Conservation (phyloP, 2,113 vertebrate species). For the Cavia porcellus region DNA sequence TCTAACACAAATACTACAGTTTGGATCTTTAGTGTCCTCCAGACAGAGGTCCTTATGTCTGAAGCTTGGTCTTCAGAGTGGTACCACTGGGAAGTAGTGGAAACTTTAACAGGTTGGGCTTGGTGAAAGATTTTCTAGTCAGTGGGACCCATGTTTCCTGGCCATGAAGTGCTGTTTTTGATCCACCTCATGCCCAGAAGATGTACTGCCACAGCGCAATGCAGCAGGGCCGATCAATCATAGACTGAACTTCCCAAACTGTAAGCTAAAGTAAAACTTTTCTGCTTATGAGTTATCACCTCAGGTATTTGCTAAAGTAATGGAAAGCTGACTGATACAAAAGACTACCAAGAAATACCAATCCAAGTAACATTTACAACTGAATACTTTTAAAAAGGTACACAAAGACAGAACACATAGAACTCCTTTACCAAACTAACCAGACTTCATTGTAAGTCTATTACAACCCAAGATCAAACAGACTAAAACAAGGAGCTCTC, state of each 20-base stretch:
- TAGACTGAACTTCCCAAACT: not conserved
- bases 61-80: not conserved
- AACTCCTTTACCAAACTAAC: conserved; percentile 45
- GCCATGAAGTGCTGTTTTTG: not conserved
- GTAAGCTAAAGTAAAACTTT: not conserved
- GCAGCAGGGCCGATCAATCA: not conserved
- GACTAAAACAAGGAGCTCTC: not conserved
- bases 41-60: not conserved
- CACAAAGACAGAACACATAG: not conserved
- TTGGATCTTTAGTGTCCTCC: not conserved
- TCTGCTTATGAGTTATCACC: not conserved
- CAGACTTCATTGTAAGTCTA: not conserved
- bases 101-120: not conserved
- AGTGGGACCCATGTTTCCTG: not conserved
- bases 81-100: not conserved
- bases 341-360: conserved; percentile 27
- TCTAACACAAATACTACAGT: not conserved
- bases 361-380: conserved; percentile 41
- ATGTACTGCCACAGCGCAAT: not conserved
- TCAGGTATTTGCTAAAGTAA: not conserved
- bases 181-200: not conserved
- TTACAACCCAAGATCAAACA: conserved; percentile 43
- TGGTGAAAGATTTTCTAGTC: not conserved
- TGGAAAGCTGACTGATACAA: not conserved
- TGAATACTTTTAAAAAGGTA: conserved; percentile 50